Conservation (phyloP, 2,888 invertebrate species). For the Carabus problematicus region DNA sequence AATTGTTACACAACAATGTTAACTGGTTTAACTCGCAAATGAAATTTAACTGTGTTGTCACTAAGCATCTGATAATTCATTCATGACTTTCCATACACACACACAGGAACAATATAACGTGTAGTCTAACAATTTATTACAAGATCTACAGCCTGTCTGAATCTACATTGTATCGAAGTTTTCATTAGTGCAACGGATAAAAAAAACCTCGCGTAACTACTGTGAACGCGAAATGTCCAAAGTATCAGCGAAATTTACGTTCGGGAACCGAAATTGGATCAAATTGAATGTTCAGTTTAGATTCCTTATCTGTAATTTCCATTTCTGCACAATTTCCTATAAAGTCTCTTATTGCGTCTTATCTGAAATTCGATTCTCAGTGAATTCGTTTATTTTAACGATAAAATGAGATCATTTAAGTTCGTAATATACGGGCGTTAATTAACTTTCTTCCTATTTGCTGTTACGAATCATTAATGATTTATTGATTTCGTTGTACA, state of each 20-base stretch:
- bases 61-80: too few species aligned
- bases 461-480: neutral
- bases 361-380: conserved; percentile 36
- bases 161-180: too few species aligned
- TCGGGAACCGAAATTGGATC: conserved; percentile 22
- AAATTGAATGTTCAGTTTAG: conserved; percentile 36
- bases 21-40: too few species aligned
- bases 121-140: too few species aligned
- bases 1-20: too few species aligned
- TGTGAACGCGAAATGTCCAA: neutral
- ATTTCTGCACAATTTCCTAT: conserved; percentile 34
- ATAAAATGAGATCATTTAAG: conserved; percentile 33
- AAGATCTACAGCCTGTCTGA: too few species aligned
- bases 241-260: conserved; percentile 27
- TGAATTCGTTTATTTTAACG: conserved; percentile 29
- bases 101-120: too few species aligned
- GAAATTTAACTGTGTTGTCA: too few species aligned
- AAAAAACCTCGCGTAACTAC: too few species aligned
- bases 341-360: conserved; percentile 32
- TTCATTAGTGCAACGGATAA: too few species aligned
- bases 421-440: conserved; percentile 28
- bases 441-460: conserved; percentile 30
- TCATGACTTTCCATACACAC: too few species aligned
- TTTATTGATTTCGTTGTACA: neutral
- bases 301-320: conserved; percentile 36